Base-by-base conservation (phyloP, 2,888 invertebrate species). In the Leucophora obtusa region DNA sequence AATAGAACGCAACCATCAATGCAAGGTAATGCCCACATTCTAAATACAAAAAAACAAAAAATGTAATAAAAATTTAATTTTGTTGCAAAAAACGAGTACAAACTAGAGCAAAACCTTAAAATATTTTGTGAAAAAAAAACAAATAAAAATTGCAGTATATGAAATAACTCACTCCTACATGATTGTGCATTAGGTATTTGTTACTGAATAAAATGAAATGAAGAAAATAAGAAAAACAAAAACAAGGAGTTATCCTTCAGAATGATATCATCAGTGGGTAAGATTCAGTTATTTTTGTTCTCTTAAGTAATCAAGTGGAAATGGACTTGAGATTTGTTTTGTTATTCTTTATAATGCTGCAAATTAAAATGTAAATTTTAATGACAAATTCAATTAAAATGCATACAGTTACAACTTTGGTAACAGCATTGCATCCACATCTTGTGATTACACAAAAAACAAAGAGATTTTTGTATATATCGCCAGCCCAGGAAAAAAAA, bases 101-200 rank as follows among this genome's bases (percentile, higher is more conserved):
- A 38, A 38, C 10, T 38, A 38, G 11, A 38, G 11, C 11, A 38
- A 38, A 38, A 11, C 8, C 10, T 38, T 3, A 3, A 35, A 35
- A 35, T 35, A 35, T 35, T 35, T 35, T 35, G 35, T 35, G 3
- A 35, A 43, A 43, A 43, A 43, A 43, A 43, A 11, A 14, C n/a
- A n/a, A n/a, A n/a, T n/a, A n/a, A 43, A 47, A 47, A 47, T 47
- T 47, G 43, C 43, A 47, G 43, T n/a, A 47, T n/a, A 47, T 47
- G 14, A 47, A 47, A 47, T n/a, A 47, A 47, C 43, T 47, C 43
- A 47, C 43, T 47, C 43, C n/a, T n/a, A n/a, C 43, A 47, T 47
- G 43, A n/a, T 47, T 47, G 43, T 47, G 43, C 43, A n/a, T 14
- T n/a, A n/a, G 43, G 43, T 47, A 47, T 47, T 47, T n/a, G 1